These are phyloP conservation scores for Ramphastos sulfuratus DNA, from an alignment of 2,113 vertebrate species.

Conservation along the genomic window DNA sequence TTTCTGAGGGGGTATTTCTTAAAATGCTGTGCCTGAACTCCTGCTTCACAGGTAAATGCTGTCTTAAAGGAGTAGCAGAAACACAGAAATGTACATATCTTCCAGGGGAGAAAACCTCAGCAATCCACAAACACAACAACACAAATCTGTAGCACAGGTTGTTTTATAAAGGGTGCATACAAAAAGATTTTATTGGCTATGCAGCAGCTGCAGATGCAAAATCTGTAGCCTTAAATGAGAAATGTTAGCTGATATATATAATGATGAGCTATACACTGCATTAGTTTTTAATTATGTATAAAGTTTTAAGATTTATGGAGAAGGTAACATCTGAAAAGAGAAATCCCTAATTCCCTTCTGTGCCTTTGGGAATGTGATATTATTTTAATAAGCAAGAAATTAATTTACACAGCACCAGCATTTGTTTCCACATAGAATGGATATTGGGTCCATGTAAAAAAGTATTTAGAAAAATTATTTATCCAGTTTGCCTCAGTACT, in stretches of 20 bases:
- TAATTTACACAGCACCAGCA: neutral
- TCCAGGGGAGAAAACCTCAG: neutral
- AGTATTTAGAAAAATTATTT: neutral
- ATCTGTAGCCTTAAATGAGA: neutral
- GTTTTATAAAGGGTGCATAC: neutral
- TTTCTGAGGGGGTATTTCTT: neutral
- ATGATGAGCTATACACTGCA: slow-evolving; percentile 13
- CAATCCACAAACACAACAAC: neutral
- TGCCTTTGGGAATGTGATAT: neutral
- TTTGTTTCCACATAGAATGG: neutral
- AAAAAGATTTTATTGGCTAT: neutral
- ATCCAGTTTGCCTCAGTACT: neutral
- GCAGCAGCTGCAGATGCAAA: neutral
- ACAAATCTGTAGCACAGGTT: neutral
- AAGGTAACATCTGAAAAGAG: slow-evolving; percentile 19
- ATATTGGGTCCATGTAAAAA: neutral
- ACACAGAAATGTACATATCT: neutral
- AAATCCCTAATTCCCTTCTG: neutral
- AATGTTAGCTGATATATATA: neutral
- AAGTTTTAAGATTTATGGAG: slow-evolving; percentile 17
- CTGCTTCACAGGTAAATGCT: neutral
- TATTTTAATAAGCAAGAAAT: slow-evolving; percentile 41
- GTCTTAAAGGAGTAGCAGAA: neutral
- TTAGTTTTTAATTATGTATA: slow-evolving; percentile 4
- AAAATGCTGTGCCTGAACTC: neutral